Conservation (phyloP, 2,113 vertebrate genomes). For the Callipepla californica region DNA sequence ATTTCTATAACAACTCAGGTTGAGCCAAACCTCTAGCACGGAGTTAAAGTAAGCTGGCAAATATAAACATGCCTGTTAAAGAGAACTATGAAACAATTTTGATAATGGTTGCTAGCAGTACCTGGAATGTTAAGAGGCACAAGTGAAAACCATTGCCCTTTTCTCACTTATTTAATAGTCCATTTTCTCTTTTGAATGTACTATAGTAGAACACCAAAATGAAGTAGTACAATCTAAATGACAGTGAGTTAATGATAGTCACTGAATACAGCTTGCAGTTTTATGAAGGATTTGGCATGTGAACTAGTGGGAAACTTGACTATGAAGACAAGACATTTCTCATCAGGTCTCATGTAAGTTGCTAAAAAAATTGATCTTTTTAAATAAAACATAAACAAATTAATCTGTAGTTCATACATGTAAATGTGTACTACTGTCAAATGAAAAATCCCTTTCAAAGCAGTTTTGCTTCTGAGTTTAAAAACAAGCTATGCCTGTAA, state of each 20-base stretch:
- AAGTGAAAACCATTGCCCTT: slow-evolving; percentile 7
- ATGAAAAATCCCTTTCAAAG: not conserved
- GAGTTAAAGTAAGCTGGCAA: not conserved
- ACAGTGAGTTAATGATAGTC: slow-evolving; percentile 65
- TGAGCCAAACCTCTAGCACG: not conserved
- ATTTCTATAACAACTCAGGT: not conserved
- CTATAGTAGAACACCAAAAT: slow-evolving; percentile 17
- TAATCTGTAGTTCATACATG: not conserved
- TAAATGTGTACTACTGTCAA: not conserved
- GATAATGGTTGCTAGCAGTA: not conserved
- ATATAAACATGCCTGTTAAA: not conserved
- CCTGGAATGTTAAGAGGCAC: not conserved
- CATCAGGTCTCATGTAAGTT: slow-evolving; percentile 40
- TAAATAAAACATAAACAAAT: slow-evolving; percentile 15
- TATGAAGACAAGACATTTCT: slow-evolving; percentile 48
- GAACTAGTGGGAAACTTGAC: slow-evolving; percentile 49
- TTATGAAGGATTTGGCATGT: slow-evolving; percentile 60
- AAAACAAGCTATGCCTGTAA: not conserved
- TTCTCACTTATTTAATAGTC: not conserved
- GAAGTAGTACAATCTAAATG: slow-evolving; percentile 44
- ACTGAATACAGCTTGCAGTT: slow-evolving; percentile 11
- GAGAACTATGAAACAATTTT: not conserved
- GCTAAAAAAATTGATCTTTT: not conserved
- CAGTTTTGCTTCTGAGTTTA: not conserved
- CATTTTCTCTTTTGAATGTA: slow-evolving; percentile 30